Conservation (phyloP, 2,797 vertebrate genomes). For the Rhinogobio ventralis region DNA sequence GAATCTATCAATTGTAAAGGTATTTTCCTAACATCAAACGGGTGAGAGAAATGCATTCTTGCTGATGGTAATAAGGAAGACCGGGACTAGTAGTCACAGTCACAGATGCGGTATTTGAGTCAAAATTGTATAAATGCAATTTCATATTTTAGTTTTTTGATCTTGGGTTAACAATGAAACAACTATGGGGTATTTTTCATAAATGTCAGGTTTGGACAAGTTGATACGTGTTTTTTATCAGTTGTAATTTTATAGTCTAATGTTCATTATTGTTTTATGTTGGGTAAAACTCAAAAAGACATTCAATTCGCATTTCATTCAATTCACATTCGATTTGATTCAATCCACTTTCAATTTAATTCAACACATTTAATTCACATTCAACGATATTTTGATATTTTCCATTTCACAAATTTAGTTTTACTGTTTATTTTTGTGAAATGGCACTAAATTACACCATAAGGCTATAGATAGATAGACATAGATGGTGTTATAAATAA, state of each 20-base stretch:
- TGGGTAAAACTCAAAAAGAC: background rate
- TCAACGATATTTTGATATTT: background rate
- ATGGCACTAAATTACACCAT: too few relatives aligned
- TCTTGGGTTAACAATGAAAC: background rate
- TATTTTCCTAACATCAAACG: background rate
- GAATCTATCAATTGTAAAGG: constrained; percentile 16
- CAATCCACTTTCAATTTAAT: too few relatives aligned
- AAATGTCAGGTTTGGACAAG: background rate
- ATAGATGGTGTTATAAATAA: too few relatives aligned
- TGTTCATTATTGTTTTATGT: background rate
- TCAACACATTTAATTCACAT: too few relatives aligned
- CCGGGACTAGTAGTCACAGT: background rate
- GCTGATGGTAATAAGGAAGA: background rate
- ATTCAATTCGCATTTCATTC: too few relatives aligned
- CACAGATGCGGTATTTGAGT: background rate
- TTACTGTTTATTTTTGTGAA: background rate
- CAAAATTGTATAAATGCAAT: background rate
- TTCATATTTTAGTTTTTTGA: background rate
- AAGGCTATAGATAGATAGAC: too few relatives aligned
- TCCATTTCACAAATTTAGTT: background rate
- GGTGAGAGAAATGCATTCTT: constrained; percentile 24
- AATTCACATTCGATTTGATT: too few relatives aligned
- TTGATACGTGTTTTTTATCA: background rate
- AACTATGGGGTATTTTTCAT: background rate
- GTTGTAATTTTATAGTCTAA: background rate